phyloP scores from a whole-genome alignment of 2,888 invertebrate species.

The Phortica magna region DNA sequence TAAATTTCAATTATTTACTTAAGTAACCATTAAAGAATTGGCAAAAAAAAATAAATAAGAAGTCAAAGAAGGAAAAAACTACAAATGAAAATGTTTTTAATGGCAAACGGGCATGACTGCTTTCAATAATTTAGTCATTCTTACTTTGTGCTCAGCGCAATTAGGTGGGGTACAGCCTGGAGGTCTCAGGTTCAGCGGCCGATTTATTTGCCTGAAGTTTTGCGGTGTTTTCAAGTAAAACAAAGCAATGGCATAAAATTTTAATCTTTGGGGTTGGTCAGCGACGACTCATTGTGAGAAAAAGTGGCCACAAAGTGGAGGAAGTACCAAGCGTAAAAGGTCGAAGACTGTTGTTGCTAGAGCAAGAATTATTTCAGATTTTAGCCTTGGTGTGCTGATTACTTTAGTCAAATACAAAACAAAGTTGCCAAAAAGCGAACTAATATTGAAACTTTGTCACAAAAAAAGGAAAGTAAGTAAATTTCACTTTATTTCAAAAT shows the following conservation, averaged over 20 bases:
- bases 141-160: background rate
- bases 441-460: background rate
- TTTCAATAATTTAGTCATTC: background rate
- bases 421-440: background rate
- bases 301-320: background rate
- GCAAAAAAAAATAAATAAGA: background rate
- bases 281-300: background rate
- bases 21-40: slow-evolving; percentile 49
- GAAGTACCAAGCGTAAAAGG: background rate
- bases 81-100: background rate
- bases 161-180: background rate
- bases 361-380: background rate
- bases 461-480: slow-evolving; percentile 28
- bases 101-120: background rate
- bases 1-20: slow-evolving; percentile 68
- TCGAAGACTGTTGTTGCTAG: background rate
- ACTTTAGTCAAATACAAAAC: background rate
- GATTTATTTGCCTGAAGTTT: slow-evolving; percentile 2
- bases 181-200: background rate
- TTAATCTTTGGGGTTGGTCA: background rate
- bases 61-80: too few species aligned
- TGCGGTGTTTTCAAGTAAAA: background rate
- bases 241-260: background rate
- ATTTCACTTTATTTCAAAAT: slow-evolving; percentile 48
- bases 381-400: background rate